phyloP scores from a whole-genome alignment of 1,140 invertebrate species.

The Aphaenogaster rudis region DNA sequence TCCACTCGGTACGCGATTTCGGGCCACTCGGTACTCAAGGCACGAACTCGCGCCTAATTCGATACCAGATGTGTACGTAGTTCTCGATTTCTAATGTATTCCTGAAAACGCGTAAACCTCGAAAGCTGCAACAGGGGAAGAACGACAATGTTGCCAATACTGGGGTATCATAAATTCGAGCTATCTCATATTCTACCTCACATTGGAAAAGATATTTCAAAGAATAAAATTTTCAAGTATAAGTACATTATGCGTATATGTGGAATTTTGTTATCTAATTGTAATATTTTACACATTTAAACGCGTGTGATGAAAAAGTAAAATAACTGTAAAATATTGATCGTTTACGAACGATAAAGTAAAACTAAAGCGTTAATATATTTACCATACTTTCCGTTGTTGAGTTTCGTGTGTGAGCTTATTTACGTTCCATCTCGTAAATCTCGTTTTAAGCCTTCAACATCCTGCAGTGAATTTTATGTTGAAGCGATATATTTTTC shows the following conservation, averaged over 20 bases:
- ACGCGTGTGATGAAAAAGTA: background rate
- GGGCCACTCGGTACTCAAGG: slow-evolving; percentile 39
- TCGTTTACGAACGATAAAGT: background rate
- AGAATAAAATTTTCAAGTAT: background rate
- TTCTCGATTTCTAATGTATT: slow-evolving; percentile 43
- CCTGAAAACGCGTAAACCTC: slow-evolving; percentile 24
- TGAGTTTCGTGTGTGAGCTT: background rate
- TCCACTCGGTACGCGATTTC: slow-evolving; percentile 64
- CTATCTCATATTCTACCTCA: background rate
- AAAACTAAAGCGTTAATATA: background rate
- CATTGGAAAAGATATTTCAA: background rate
- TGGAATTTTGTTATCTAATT: background rate
- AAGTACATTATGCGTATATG: background rate
- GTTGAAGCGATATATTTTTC: slow-evolving; percentile 55
- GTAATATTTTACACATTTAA: background rate
- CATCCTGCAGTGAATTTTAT: background rate
- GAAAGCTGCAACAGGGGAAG: background rate
- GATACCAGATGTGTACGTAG: slow-evolving; percentile 34
- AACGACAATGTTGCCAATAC: background rate
- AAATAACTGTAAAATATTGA: background rate
- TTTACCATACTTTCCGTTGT: background rate
- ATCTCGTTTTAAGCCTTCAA: background rate
- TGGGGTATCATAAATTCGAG: background rate
- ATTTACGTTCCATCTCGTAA: background rate
- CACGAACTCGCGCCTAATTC: slow-evolving; percentile 52